Conservation (phyloP, 2,888 invertebrate species). For the Eueremaeus valkanovi region DNA sequence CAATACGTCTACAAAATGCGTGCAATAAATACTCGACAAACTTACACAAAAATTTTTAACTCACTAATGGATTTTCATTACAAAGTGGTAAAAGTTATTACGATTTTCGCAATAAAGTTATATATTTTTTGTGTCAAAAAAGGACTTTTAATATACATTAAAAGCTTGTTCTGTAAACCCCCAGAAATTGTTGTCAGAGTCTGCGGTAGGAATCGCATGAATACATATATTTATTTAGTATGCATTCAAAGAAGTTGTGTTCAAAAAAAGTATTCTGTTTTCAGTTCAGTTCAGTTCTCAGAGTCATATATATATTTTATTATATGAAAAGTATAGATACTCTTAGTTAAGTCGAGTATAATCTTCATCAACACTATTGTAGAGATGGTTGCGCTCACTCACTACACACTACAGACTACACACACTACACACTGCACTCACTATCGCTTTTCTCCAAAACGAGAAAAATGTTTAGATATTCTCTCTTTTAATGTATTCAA, state of each 20-base stretch:
- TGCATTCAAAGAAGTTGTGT: too few relatives aligned
- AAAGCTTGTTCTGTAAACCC: not conserved
- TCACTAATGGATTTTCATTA: not conserved
- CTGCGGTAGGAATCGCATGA: not conserved
- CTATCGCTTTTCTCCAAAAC: not conserved
- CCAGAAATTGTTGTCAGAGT: too few relatives aligned
- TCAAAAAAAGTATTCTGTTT: too few relatives aligned
- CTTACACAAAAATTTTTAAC: not conserved
- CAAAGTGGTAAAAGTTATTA: conserved; percentile 4
- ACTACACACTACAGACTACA: too few relatives aligned
- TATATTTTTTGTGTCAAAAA: not conserved
- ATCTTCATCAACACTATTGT: conserved; percentile 20
- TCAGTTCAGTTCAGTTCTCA: too few relatives aligned
- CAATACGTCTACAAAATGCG: not conserved
- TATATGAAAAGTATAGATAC: not conserved
- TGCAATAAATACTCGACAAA: not conserved
- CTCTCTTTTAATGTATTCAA: conserved; percentile 45
- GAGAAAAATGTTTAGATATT: conserved; percentile 10
- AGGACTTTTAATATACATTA: not conserved
- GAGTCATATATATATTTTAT: not conserved
- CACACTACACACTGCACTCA: too few relatives aligned
- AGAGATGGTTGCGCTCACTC: too few relatives aligned
- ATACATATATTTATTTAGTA: too few relatives aligned
- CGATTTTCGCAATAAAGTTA: not conserved
- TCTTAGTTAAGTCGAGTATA: not conserved